These are phyloP conservation scores for Hycleus phaleratus DNA, from an alignment of 1,140 invertebrate genomes.

Conservation along the genomic window DNA sequence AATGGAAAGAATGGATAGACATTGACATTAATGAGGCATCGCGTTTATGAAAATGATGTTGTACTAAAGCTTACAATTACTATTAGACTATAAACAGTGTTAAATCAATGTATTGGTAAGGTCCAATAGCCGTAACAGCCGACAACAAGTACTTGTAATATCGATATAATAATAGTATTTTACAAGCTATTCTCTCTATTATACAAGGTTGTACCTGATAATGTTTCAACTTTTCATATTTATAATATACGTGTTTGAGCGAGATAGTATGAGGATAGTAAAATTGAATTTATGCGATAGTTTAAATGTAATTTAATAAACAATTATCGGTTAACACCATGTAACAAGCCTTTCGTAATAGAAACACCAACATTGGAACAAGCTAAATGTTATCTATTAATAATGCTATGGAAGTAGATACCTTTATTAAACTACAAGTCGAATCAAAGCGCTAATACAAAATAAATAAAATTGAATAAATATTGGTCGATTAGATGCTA, in stretches of 20 bases:
- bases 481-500: too few species aligned
- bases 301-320: constrained; percentile 37
- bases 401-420: too few species aligned
- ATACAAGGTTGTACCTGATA: constrained; percentile 20
- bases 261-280: neutral
- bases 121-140: constrained; percentile 19
- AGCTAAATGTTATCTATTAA: too few species aligned
- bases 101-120: constrained; percentile 20
- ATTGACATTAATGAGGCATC: too few species aligned
- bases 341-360: too few species aligned
- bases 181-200: constrained; percentile 23
- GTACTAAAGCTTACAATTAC: too few species aligned
- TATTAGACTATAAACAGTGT: neutral
- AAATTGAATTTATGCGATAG: constrained; percentile 32
- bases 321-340: constrained; percentile 35
- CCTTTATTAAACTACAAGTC: too few species aligned
- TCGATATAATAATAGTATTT: constrained; percentile 24
- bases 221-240: constrained; percentile 36
- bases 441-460: too few species aligned
- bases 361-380: too few species aligned
- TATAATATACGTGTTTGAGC: constrained; percentile 2
- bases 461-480: too few species aligned
- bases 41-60: too few species aligned
- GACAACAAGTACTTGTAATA: constrained; percentile 19
- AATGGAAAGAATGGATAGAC: too few species aligned